These are phyloP conservation scores for Cryptus viduatorius DNA, from an alignment of 2,888 invertebrate genomes.

Conservation along the genomic window DNA sequence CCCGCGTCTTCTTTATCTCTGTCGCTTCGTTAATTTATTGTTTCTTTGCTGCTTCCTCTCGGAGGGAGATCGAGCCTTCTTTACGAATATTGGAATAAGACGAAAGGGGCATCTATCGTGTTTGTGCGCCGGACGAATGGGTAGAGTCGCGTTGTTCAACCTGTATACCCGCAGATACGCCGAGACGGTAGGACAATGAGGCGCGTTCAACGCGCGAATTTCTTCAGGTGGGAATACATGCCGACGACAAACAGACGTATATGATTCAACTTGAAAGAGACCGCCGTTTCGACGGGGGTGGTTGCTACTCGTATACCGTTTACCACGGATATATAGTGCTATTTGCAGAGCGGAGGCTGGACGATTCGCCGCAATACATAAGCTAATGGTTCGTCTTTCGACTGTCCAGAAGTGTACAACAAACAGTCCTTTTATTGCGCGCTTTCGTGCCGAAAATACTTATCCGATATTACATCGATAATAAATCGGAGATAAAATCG, in stretches of 20 bases:
- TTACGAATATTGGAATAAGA: neutral
- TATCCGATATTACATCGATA: too few species aligned
- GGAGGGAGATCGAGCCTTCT: neutral
- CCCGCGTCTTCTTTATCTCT: constrained; percentile 32
- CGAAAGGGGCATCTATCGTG: neutral
- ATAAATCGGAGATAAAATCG: too few species aligned
- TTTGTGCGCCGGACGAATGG: neutral
- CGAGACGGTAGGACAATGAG: constrained; percentile 56
- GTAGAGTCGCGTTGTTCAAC: neutral
- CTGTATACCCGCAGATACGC: constrained; percentile 20
- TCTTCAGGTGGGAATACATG: constrained; percentile 7
- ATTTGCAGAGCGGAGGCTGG: neutral
- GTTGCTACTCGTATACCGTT: constrained; percentile 22
- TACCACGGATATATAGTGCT: neutral
- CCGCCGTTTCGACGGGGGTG: constrained; percentile 72
- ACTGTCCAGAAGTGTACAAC: neutral
- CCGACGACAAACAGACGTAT: constrained; percentile 80
- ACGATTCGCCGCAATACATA: constrained; percentile 27
- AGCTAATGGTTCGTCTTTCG: constrained; percentile 45
- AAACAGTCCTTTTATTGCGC: too few species aligned
- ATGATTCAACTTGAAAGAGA: constrained; percentile 82
- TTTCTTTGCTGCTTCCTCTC: constrained; percentile 3
- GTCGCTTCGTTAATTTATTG: constrained; percentile 32
- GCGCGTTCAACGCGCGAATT: constrained; percentile 10
- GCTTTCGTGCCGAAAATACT: too few species aligned